These are phyloP conservation scores for Microchirus variegatus DNA, from an alignment of 2,797 vertebrate genomes.

Conservation along the genomic window DNA sequence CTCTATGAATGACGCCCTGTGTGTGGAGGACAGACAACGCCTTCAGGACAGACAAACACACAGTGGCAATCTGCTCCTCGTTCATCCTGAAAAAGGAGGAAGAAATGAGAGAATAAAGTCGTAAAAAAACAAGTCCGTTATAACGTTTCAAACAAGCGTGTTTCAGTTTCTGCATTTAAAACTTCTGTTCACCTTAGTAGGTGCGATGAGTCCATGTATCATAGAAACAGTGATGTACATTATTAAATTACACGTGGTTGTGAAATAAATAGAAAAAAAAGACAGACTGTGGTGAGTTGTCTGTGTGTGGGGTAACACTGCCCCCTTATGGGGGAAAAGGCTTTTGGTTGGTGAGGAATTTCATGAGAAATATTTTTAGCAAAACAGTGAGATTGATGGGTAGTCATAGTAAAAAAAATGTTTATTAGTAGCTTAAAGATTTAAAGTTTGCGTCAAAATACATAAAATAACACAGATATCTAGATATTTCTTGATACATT, in stretches of 20 bases:
- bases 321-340: slow-evolving; percentile 61
- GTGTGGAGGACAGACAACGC: slow-evolving; percentile 91
- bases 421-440: neutral
- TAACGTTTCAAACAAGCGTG: neutral
- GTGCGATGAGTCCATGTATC: neutral
- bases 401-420: neutral
- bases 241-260: neutral
- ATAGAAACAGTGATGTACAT: neutral
- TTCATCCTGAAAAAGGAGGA: slow-evolving; percentile 85
- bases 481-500: neutral
- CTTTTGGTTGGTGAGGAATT: neutral
- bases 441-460: neutral
- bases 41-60: slow-evolving; percentile 92
- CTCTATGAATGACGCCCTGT: slow-evolving; percentile 95
- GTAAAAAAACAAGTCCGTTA: neutral
- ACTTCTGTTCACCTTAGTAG: too few relatives aligned
- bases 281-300: neutral
- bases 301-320: slow-evolving; percentile 17
- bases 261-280: neutral
- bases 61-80: slow-evolving; percentile 94
- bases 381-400: neutral
- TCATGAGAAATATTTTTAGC: neutral
- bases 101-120: neutral
- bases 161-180: neutral
- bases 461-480: neutral